Conservation (phyloP, 37 sponge, comb jelly and placozoan species). For the Aplysina aerophoba region DNA sequence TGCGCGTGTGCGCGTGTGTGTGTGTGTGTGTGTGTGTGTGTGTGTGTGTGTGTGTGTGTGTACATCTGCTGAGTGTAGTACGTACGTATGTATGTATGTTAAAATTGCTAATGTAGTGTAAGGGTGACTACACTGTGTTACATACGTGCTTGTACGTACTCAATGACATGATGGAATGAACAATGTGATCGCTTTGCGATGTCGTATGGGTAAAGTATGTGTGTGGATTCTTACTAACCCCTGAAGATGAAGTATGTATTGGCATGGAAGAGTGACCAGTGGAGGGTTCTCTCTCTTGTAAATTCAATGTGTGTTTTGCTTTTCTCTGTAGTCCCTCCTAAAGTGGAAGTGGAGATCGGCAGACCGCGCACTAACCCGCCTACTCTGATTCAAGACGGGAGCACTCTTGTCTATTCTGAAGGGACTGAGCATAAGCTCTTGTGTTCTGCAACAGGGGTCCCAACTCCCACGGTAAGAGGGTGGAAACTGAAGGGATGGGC, state of each 20-base stretch:
- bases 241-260: no score
- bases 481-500: no score
- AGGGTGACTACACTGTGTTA: background rate
- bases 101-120: background rate
- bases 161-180: no score
- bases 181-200: no score
- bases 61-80: background rate
- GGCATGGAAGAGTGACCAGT: no score
- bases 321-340: slow-evolving; percentile 1
- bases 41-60: slow-evolving; percentile 10
- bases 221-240: no score
- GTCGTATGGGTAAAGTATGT: no score
- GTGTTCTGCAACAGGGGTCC: background rate
- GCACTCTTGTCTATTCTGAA: background rate
- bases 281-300: no score
- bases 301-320: no score
- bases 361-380: no score
- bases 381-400: background rate
- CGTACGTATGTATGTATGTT: background rate
- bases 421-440: background rate
- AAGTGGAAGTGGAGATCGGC: background rate
- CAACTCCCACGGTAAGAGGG: background rate
- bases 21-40: slow-evolving; percentile 2
- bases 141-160: no score
- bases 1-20: slow-evolving; percentile 20